Evolutionary conservation across 2,888 invertebrate genomes (phyloP).

Genomic region (Exephanes ischioxanthus): DNA sequence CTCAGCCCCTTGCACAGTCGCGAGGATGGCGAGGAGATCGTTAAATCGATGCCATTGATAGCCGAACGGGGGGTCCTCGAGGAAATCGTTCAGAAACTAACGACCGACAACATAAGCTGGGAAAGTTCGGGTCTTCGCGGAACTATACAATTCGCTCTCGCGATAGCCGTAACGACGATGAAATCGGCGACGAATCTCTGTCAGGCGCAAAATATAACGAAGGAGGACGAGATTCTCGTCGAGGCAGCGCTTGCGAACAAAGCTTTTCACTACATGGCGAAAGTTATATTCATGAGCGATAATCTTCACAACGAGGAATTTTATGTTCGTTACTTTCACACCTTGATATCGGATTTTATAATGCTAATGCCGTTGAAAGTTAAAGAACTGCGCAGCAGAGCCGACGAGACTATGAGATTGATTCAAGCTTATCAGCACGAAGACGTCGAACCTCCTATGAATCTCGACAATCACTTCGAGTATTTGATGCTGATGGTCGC

Average conservation of each 20-base stretch:
- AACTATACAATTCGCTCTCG: constrained; percentile 89
- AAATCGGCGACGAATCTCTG: constrained; percentile 87
- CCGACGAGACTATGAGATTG: constrained; percentile 95
- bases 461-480: constrained; percentile 93
- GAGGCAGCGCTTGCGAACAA: constrained; percentile 92
- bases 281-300: constrained; percentile 90
- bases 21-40: constrained; percentile 90
- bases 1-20: constrained; percentile 90
- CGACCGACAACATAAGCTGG: constrained; percentile 85
- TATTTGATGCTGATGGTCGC: constrained; percentile 92
- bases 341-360: constrained; percentile 95
- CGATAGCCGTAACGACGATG: constrained; percentile 89
- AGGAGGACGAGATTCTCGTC: constrained; percentile 93
- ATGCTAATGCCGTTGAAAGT: constrained; percentile 96
- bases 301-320: constrained; percentile 92
- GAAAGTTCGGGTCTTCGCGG: constrained; percentile 87
- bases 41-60: constrained; percentile 81
- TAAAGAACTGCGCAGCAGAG: constrained; percentile 92
- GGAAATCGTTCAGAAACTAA: constrained; percentile 88
- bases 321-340: constrained; percentile 93
- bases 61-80: constrained; percentile 80
- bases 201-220: constrained; percentile 87
- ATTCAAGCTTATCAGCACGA: constrained; percentile 91
- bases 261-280: constrained; percentile 93
- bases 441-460: constrained; percentile 91